These are phyloP conservation scores for Phytoseiulus persimilis DNA, from an alignment of 2,888 invertebrate genomes.

Conservation along the genomic window DNA sequence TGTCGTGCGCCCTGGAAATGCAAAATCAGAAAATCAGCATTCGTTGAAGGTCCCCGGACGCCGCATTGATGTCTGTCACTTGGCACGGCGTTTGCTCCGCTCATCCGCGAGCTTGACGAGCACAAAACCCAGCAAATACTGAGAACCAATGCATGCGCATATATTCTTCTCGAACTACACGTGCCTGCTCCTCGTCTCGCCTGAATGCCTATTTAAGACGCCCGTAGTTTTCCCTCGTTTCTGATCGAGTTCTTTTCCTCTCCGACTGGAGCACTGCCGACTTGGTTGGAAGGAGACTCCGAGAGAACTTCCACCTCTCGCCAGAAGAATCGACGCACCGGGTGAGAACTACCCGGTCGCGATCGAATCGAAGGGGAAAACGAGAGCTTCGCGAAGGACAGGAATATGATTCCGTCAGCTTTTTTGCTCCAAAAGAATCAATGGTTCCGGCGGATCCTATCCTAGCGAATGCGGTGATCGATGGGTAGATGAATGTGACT, in stretches of 20 bases:
- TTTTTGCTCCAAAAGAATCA: too few species aligned
- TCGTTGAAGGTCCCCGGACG: background rate
- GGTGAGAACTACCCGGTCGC: too few species aligned
- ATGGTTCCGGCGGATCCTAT: background rate
- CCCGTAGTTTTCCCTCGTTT: too few species aligned
- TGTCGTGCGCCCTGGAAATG: constrained; percentile 60
- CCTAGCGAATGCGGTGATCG: background rate
- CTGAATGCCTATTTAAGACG: background rate
- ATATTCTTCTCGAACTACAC: background rate
- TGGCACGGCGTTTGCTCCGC: background rate
- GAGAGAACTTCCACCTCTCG: too few species aligned
- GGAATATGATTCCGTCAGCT: too few species aligned
- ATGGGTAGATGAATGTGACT: background rate
- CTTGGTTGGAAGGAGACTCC: too few species aligned
- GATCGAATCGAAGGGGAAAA: too few species aligned
- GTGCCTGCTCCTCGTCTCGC: background rate
- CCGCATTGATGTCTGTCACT: background rate
- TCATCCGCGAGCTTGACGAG: background rate
- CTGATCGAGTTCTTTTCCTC: too few species aligned
- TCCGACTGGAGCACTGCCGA: too few species aligned
- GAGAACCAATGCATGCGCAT: background rate
- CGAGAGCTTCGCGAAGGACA: too few species aligned
- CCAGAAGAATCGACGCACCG: too few species aligned
- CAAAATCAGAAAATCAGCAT: constrained; percentile 45
- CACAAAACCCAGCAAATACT: background rate